Evolutionary conservation across 1,140 invertebrate species (phyloP).

Genomic region (Tribolium castaneum): DNA sequence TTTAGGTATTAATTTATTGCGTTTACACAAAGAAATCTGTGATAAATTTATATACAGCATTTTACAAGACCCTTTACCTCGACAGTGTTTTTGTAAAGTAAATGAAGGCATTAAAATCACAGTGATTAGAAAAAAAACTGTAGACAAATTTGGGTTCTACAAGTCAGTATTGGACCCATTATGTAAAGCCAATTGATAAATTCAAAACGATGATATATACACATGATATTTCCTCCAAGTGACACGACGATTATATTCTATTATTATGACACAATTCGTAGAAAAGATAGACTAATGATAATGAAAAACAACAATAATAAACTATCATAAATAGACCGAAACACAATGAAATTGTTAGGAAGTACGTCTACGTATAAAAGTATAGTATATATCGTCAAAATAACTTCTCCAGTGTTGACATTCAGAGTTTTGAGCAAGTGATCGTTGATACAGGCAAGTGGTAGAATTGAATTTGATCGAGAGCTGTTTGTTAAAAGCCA

Average conservation of each 20-base stretch:
- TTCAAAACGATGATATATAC: constrained; percentile 1
- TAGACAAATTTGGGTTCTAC: constrained; percentile 1
- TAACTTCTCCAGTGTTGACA: constrained; percentile 12
- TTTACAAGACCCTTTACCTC: constrained; percentile 42
- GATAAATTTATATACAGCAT: constrained; percentile 47
- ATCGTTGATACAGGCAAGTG: constrained; percentile 40
- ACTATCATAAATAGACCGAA: background rate
- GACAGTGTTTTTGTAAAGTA: constrained; percentile 36
- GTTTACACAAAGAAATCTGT: constrained; percentile 51
- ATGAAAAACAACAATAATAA: background rate
- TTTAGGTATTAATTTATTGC: constrained; percentile 47
- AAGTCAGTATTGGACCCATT: constrained; percentile 9
- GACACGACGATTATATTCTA: background rate
- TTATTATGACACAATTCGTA: background rate
- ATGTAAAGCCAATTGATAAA: constrained; percentile 28
- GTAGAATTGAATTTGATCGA: constrained; percentile 22
- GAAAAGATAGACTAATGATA: constrained; percentile 28
- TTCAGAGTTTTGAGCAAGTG: constrained; percentile 34
- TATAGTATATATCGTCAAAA: background rate
- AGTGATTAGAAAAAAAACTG: constrained; percentile 45
- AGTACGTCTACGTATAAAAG: constrained; percentile 26
- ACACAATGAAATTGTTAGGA: background rate
- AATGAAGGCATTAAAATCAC: constrained; percentile 50
- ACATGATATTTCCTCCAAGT: background rate
- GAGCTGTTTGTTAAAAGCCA: constrained; percentile 9